Conservation (phyloP, 2,888 invertebrate genomes). For the Catocala sponsa region DNA sequence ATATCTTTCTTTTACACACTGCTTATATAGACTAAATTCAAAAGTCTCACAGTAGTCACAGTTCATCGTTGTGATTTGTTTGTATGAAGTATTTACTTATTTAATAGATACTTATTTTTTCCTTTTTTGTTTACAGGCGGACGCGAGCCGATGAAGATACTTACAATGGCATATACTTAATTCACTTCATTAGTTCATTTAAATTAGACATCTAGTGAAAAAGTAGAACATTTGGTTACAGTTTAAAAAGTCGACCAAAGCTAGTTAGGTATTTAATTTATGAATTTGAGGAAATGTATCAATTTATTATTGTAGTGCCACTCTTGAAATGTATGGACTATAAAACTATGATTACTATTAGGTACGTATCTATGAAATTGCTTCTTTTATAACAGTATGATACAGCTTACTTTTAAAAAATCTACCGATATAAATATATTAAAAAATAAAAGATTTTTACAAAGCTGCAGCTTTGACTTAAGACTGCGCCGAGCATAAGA, state of each 20-base stretch:
- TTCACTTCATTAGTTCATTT: slow-evolving; percentile 12
- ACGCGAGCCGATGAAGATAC: slow-evolving; percentile 60
- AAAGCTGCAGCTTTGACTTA: too few species aligned
- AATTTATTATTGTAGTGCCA: slow-evolving; percentile 31
- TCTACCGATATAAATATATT: too few species aligned
- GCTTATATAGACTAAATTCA: too few species aligned
- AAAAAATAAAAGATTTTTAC: too few species aligned
- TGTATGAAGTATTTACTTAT: background rate
- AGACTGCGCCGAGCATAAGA: too few species aligned
- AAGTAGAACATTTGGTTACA: slow-evolving; percentile 49
- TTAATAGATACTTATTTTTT: slow-evolving; percentile 19
- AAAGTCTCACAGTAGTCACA: background rate
- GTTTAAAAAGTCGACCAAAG: slow-evolving; percentile 69
- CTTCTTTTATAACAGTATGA: too few species aligned
- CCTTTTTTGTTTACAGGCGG: slow-evolving; percentile 57
- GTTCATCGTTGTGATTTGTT: slow-evolving; percentile 4
- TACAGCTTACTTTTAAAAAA: too few species aligned
- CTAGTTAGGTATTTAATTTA: slow-evolving; percentile 62
- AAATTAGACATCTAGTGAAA: slow-evolving; percentile 44
- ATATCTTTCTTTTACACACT: too few species aligned
- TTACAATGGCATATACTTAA: slow-evolving; percentile 18
- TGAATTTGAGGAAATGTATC: slow-evolving; percentile 28
- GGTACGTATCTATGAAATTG: background rate
- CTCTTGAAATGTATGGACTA: slow-evolving; percentile 32
- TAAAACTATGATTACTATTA: slow-evolving; percentile 17